phyloP scores from a whole-genome alignment of 2,888 invertebrate genomes.

The Apodemia mormo region DNA sequence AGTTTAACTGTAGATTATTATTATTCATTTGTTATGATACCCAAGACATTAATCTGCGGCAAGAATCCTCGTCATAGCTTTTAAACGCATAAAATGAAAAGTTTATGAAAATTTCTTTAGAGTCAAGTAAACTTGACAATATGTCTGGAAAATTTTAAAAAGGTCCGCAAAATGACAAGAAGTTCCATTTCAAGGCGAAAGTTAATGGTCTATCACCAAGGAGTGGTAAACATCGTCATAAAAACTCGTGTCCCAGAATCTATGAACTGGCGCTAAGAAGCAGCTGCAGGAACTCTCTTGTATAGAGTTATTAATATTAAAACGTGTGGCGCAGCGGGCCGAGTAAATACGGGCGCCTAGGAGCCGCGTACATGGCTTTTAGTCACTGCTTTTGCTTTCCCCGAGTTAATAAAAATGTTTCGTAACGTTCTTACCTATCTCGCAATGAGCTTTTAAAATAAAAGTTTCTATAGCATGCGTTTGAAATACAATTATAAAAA shows the following conservation, averaged over 20 bases:
- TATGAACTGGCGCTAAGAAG: constrained; percentile 41
- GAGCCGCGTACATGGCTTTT: constrained; percentile 27
- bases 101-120: neutral
- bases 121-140: neutral
- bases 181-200: constrained; percentile 51
- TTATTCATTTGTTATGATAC: too few relatives aligned
- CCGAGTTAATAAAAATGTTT: constrained; percentile 20
- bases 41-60: too few relatives aligned
- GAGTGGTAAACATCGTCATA: constrained; percentile 72
- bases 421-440: constrained; percentile 12
- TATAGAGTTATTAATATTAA: constrained; percentile 76
- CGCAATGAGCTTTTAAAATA: constrained; percentile 14
- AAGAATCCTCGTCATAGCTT: neutral
- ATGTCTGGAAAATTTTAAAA: constrained; percentile 14
- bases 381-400: constrained; percentile 6
- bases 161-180: constrained; percentile 40
- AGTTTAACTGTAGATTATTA: too few relatives aligned
- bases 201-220: constrained; percentile 41
- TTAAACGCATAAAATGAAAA: neutral
- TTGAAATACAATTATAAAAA: neutral
- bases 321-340: constrained; percentile 52
- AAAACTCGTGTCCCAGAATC: constrained; percentile 59
- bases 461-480: constrained; percentile 11
- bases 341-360: constrained; percentile 61
- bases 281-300: constrained; percentile 59